Conservation (phyloP, 2,888 invertebrate species). For the Boloria selene region DNA sequence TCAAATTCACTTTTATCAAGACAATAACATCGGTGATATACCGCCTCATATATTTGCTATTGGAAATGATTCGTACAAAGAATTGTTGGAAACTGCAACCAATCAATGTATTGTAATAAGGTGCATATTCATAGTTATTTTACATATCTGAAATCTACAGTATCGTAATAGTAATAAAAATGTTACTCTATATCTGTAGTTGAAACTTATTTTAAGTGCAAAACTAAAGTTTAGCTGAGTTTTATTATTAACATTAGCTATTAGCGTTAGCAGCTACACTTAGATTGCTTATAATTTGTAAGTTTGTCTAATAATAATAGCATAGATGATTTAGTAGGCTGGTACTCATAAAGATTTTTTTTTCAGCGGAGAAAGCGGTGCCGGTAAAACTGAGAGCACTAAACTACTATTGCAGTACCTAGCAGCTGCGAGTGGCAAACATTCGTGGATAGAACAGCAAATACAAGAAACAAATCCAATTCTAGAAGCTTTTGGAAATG, state of each 20-base stretch:
- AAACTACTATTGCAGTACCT: slow-evolving; percentile 96
- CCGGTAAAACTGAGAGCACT: slow-evolving; percentile 98
- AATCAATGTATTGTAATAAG: slow-evolving; percentile 98
- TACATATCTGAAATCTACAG: background rate
- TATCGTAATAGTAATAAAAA: background rate
- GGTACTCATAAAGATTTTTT: background rate
- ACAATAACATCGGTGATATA: slow-evolving; percentile 91
- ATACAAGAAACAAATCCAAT: slow-evolving; percentile 98
- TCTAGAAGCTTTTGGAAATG: slow-evolving; percentile 98
- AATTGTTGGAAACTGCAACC: slow-evolving; percentile 87
- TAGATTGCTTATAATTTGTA: no score
- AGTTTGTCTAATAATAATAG: no score
- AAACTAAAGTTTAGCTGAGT: no score
- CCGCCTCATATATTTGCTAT: slow-evolving; percentile 98
- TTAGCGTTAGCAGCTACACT: no score
- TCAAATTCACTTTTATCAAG: slow-evolving; percentile 91
- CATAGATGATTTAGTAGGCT: no score
- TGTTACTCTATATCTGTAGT: no score
- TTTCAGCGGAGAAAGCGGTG: slow-evolving; percentile 95
- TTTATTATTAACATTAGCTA: no score
- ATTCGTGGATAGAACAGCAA: slow-evolving; percentile 98
- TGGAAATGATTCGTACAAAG: slow-evolving; percentile 94
- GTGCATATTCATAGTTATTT: slow-evolving; percentile 60
- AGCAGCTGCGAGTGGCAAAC: slow-evolving; percentile 96
- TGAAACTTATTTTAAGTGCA: no score